Conservation (phyloP, 2,797 vertebrate genomes). For the Coilia nasus region DNA sequence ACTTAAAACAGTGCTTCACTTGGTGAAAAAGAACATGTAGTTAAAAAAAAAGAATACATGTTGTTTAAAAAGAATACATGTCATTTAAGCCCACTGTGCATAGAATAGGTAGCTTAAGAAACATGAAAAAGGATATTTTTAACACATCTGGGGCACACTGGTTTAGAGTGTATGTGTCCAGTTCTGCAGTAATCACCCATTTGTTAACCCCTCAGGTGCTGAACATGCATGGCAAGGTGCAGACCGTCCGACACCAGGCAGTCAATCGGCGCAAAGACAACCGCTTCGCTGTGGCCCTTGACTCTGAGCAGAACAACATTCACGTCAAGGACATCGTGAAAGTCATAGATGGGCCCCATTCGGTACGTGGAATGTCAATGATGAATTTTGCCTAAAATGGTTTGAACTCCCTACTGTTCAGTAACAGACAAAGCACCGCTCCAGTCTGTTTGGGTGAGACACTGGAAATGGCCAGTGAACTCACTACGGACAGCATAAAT, state of each 20-base stretch:
- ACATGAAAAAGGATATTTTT: too few species aligned
- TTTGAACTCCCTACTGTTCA: background rate
- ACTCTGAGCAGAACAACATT: constrained; percentile 97
- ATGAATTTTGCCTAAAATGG: too few species aligned
- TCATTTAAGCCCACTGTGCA: too few species aligned
- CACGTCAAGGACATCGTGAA: constrained; percentile 96
- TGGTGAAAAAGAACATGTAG: too few species aligned
- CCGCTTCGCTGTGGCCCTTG: constrained; percentile 90
- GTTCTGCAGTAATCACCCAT: background rate
- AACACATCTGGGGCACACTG: background rate
- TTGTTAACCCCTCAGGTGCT: constrained; percentile 77
- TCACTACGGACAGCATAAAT: too few species aligned
- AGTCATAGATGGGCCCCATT: constrained; percentile 94
- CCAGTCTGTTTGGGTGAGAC: too few species aligned
- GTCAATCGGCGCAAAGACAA: constrained; percentile 94
- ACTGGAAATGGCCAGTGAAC: too few species aligned
- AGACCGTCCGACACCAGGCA: constrained; percentile 92
- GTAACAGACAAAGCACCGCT: too few species aligned
- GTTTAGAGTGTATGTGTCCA: background rate
- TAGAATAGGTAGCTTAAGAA: too few species aligned
- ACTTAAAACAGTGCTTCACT: too few species aligned
- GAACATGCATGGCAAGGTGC: constrained; percentile 94
- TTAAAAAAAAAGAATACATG: too few species aligned
- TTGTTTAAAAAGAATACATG: too few species aligned
- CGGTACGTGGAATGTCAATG: constrained; percentile 70